phyloP scores from a whole-genome alignment of 2,888 invertebrate genomes.

The Conistra vaccinii region DNA sequence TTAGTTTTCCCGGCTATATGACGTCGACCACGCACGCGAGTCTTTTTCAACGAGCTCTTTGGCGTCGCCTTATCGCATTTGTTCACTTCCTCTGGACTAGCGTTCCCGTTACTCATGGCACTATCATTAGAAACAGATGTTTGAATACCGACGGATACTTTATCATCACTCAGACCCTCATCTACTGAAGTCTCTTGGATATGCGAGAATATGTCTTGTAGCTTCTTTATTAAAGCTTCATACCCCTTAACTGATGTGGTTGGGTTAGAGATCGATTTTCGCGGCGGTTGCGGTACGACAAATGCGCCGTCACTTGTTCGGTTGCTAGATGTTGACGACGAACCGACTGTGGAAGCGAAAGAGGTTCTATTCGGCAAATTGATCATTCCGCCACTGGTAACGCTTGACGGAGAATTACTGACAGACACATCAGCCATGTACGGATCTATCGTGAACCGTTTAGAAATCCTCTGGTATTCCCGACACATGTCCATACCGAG shows the following conservation, averaged over 20 bases:
- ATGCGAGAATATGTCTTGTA: constrained; percentile 86
- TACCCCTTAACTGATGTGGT: constrained; percentile 86
- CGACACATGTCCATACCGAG: constrained; percentile 87
- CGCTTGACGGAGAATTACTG: constrained; percentile 87
- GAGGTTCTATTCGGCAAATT: constrained; percentile 85
- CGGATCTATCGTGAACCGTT: constrained; percentile 86
- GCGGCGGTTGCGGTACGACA: constrained; percentile 87
- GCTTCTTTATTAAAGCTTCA: constrained; percentile 84
- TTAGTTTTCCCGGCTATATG: constrained; percentile 86
- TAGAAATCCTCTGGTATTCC: constrained; percentile 88
- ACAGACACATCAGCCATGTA: constrained; percentile 86
- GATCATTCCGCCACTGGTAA: constrained; percentile 86
- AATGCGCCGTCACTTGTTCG: constrained; percentile 88
- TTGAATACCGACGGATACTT: constrained; percentile 85
- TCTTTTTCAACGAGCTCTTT: constrained; percentile 89
- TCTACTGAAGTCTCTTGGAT: constrained; percentile 80
- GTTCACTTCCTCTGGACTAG: constrained; percentile 85
- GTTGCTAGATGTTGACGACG: constrained; percentile 83
- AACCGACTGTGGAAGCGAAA: constrained; percentile 85
- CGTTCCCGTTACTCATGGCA: constrained; percentile 83
- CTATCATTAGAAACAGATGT: constrained; percentile 79
- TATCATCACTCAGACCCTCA: constrained; percentile 81
- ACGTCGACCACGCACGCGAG: constrained; percentile 84
- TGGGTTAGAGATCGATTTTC: constrained; percentile 84
- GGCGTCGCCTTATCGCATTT: constrained; percentile 88